Percentiles rank a stretch among this genome's conserved stretches.
Conservation (phyloP, 2,797 vertebrate species). For the Sebastolobus altivelis region DNA sequence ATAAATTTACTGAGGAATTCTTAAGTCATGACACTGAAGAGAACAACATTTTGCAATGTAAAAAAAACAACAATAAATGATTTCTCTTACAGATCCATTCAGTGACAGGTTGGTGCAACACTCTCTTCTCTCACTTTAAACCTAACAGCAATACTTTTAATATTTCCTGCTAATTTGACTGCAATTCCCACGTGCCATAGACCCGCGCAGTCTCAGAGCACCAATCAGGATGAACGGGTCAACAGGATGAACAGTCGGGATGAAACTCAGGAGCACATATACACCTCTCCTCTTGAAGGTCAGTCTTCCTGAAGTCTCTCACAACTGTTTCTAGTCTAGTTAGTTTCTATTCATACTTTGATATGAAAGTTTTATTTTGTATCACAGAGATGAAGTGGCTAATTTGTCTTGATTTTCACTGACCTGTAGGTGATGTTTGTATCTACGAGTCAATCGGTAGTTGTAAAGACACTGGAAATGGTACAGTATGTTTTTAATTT, state of each 20-base stretch:
- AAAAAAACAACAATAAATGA: background rate
- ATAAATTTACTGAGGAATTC: too few species aligned
- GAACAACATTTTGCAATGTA: too few species aligned
- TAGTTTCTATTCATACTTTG: too few species aligned
- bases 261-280: background rate
- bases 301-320: background rate
- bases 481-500: background rate
- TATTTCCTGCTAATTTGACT: background rate
- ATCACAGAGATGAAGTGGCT: background rate
- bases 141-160: background rate
- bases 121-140: background rate
- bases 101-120: conserved; percentile 1
- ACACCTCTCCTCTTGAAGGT: conserved; percentile 26
- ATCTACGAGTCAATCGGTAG: background rate
- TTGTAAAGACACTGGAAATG: background rate
- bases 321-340: too few species aligned
- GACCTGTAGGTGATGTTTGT: conserved; percentile 1
- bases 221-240: background rate
- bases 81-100: conserved; percentile 3
- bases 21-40: too few species aligned
- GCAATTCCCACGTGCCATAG: background rate
- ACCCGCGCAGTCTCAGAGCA: background rate
- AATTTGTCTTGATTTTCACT: background rate
- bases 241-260: background rate
- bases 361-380: too few species aligned